Conservation (phyloP, 2,888 invertebrate species). For the Lamellibrachia columna region DNA sequence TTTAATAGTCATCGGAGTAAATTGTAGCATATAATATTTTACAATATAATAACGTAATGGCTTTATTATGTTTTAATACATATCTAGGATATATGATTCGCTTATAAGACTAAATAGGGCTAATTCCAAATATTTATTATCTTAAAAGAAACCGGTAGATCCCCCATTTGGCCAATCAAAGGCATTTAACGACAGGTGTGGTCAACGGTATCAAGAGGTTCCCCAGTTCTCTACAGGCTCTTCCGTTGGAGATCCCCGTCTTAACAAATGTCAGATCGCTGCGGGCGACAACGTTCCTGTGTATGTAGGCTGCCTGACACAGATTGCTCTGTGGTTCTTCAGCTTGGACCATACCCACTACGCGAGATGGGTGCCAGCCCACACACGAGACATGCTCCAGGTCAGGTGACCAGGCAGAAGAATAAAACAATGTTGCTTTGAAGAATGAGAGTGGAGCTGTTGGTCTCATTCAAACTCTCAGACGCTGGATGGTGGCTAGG, state of each 20-base stretch:
- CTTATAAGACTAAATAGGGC: no score
- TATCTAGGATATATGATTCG: no score
- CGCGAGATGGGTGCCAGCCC: constrained; percentile 34
- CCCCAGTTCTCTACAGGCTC: constrained; percentile 21
- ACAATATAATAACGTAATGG: no score
- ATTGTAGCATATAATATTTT: no score
- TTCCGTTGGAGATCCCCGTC: constrained; percentile 26
- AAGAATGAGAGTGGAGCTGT: constrained; percentile 27
- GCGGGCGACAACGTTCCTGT: no score
- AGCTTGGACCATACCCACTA: constrained; percentile 31
- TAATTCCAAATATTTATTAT: no score
- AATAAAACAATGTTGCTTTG: constrained; percentile 27
- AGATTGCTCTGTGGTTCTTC: constrained; percentile 23
- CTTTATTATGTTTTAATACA: no score
- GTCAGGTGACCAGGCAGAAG: constrained; percentile 26
- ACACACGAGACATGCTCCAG: constrained; percentile 31
- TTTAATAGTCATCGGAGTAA: no score
- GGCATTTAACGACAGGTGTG: constrained; percentile 30
- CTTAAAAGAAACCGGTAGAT: no score
- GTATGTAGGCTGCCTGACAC: no score
- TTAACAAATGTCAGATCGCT: not conserved
- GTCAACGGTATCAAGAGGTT: constrained; percentile 24
- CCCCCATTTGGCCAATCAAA: not conserved
- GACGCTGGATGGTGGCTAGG: constrained; percentile 22
- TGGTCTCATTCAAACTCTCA: not conserved